Evolutionary conservation across 2,113 vertebrate species (phyloP), one percentile per base, ranked within the genome.

Genomic region (zebrafish (Danio rerio)): DNA sequence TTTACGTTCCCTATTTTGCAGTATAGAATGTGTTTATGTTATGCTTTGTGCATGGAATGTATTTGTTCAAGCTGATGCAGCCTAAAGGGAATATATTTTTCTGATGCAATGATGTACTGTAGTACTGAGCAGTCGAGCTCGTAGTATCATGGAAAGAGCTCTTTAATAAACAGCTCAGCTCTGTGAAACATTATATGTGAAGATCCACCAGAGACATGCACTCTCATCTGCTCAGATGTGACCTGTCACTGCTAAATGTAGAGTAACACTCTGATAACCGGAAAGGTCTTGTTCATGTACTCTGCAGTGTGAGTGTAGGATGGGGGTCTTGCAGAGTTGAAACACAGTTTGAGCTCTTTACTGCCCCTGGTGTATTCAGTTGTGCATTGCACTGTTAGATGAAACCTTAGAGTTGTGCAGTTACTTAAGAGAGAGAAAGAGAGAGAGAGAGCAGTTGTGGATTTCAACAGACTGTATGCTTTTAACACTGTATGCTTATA

Each of bases 301-400:
- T 21, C 6, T 52, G 47, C 18, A 69, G 52, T 66, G 21, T 78
- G n/a, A n/a, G 49, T 9, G 42, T 18, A 9, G 9, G 50, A 31
- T 20, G 8, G 15, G 63, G 70, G 15, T 47, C 45, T 45, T 77
- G 47, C 43, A 50, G 18, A 50, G n/a, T 47, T 47, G 12, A 43
- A 74, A 21, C 31, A 16, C 31, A 42, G 31, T 45, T 9, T 66
- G 8, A 68, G 74, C 69, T 18, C 63, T 55, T 52, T 16, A 80
- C 70, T 78, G 43, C 84, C 84, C 80, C 79, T 74, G 31, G 68
- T 84, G 82, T 49, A 62, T 55, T 58, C 9, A 31, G 5, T n/a
- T 7, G 7, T 47, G 15, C 21, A 70, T 42, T 69, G 31, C 12
- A 20, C 16, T 73, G 9, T 31, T 9, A 21, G 6, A 20, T 16